Conservation (phyloP, 2,113 vertebrate genomes). For the Hippocampus zosterae region DNA sequence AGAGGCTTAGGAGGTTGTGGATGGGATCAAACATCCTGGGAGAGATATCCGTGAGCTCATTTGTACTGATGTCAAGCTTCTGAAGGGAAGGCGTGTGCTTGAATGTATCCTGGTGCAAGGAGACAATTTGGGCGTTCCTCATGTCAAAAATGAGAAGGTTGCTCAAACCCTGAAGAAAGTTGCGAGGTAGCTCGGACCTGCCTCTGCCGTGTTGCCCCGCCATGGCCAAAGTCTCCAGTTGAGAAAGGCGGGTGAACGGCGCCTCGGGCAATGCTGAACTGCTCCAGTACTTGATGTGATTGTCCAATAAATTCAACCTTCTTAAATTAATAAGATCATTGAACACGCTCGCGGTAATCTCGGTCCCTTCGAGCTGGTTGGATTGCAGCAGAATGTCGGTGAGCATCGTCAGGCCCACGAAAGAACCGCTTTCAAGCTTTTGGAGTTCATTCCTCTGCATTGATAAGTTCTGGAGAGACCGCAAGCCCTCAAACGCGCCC, state of each 20-base stretch:
- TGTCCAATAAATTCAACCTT: conserved; percentile 52
- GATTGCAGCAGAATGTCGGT: conserved; percentile 27
- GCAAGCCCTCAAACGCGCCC: conserved; percentile 33
- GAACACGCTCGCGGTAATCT: conserved; percentile 26
- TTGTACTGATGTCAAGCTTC: conserved; percentile 62
- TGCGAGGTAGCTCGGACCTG: conserved; percentile 35
- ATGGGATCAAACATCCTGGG: conserved; percentile 54
- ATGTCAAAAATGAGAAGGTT: conserved; percentile 50
- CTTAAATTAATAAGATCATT: conserved; percentile 51
- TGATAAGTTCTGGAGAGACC: conserved; percentile 40
- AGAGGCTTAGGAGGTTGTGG: conserved; percentile 53
- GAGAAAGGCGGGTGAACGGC: conserved; percentile 61
- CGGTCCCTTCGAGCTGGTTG: conserved; percentile 33
- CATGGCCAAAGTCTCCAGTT: conserved; percentile 48
- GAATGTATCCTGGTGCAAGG: conserved; percentile 52
- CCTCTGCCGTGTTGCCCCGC: conserved; percentile 41
- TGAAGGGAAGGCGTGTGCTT: conserved; percentile 52
- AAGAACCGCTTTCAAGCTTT: conserved; percentile 29
- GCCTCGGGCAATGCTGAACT: not conserved
- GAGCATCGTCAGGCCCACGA: conserved; percentile 53
- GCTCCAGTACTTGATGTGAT: conserved; percentile 22
- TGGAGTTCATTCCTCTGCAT: conserved; percentile 59
- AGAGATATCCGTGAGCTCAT: conserved; percentile 45
- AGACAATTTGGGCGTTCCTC: conserved; percentile 40
- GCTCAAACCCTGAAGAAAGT: conserved; percentile 69